Conservation (phyloP, 2,797 vertebrate genomes). For the Schizopygopsis malacanthus region DNA sequence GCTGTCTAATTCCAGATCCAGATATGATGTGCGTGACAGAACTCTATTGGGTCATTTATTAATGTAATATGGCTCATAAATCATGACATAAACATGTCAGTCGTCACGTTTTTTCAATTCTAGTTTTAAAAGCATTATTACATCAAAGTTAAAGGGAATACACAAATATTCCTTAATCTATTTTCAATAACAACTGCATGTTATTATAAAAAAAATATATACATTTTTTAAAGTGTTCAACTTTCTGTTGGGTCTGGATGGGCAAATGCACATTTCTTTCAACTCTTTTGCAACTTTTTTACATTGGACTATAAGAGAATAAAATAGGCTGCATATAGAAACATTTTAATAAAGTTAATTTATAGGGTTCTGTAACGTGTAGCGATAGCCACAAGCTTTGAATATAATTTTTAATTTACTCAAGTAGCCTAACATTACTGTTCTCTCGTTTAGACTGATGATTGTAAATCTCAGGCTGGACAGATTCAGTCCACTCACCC, state of each 20-base stretch:
- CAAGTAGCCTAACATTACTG: neutral
- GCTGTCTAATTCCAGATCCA: neutral
- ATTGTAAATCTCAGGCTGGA: neutral
- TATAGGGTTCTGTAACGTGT: neutral
- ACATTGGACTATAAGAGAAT: neutral
- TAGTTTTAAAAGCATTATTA: neutral
- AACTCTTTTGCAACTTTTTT: neutral
- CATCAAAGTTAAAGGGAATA: neutral
- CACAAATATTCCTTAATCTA: neutral
- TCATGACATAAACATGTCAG: neutral
- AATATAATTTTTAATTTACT: neutral
- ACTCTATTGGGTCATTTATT: neutral
- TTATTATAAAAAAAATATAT: too few species aligned
- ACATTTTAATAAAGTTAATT: neutral
- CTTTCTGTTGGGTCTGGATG: neutral
- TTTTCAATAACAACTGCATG: neutral
- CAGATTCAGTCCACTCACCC: conserved; percentile 69
- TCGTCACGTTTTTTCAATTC: neutral
- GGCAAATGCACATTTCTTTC: neutral
- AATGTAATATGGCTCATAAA: too few species aligned
- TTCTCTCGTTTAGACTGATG: neutral
- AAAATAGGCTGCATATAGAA: neutral
- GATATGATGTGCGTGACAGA: neutral
- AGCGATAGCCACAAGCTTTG: too few species aligned
- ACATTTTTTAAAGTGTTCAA: neutral